A percentile compares a stretch with the other conserved stretches of the same genome.
These are phyloP conservation scores for Lasioglossum lativentre DNA, from an alignment of 2,888 invertebrate genomes.

Conservation along the genomic window DNA sequence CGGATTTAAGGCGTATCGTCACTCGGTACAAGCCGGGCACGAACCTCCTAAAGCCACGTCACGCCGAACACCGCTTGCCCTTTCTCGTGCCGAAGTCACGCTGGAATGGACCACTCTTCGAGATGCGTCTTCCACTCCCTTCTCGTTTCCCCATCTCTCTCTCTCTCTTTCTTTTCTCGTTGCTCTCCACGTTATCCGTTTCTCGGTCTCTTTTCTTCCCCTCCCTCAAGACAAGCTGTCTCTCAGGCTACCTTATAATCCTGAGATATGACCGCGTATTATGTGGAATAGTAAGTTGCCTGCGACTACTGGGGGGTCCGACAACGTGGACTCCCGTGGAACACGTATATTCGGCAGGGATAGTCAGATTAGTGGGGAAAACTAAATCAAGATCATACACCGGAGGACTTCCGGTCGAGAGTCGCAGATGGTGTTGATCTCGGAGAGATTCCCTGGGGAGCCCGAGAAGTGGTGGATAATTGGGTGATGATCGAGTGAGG, in stretches of 20 bases:
- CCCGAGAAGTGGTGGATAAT: not conserved
- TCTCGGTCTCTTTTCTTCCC: constrained; percentile 46
- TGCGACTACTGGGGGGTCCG: constrained; percentile 75
- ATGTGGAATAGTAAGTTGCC: constrained; percentile 80
- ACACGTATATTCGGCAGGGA: constrained; percentile 72
- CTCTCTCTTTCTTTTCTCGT: not conserved
- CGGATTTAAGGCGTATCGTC: constrained; percentile 74
- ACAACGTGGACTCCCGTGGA: constrained; percentile 69
- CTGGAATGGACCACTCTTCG: constrained; percentile 64
- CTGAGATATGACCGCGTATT: constrained; percentile 84
- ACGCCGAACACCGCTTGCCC: constrained; percentile 55
- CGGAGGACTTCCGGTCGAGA: constrained; percentile 61
- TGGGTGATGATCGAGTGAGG: not conserved
- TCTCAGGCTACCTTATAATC: constrained; percentile 79
- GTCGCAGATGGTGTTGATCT: constrained; percentile 41
- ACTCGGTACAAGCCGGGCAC: constrained; percentile 56
- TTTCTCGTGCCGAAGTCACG: constrained; percentile 59
- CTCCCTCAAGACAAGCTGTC: constrained; percentile 62
- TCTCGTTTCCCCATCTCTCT: not conserved
- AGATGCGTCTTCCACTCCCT: constrained; percentile 27
- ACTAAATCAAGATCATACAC: constrained; percentile 72
- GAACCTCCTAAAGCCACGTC: constrained; percentile 63
- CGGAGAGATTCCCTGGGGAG: not conserved
- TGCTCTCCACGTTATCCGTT: not conserved
- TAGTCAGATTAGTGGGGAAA: constrained; percentile 68